A percentile compares a stretch with the other conserved stretches of the same genome.
Evolutionary conservation across 2,888 invertebrate genomes (phyloP).

Genomic region (Parnassius smintheus): DNA sequence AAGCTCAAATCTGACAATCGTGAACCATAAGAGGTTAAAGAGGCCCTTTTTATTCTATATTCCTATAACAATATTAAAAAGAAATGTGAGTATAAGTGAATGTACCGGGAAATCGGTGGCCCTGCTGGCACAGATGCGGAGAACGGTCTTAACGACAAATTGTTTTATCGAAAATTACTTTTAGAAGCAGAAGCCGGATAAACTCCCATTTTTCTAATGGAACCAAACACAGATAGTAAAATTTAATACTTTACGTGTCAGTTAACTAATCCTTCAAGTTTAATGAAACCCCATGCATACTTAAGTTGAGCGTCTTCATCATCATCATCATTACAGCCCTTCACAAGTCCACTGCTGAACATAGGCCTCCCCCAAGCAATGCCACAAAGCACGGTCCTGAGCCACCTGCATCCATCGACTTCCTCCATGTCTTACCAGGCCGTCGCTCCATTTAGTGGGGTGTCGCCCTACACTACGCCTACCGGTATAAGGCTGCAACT

Average conservation of each 20-base stretch:
- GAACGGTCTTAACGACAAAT: conserved; percentile 72
- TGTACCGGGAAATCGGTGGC: conserved; percentile 29
- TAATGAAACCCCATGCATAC: conserved; percentile 22
- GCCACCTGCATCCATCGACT: no score
- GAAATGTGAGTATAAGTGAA: conserved; percentile 28
- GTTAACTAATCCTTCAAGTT: neutral
- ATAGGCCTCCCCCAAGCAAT: no score
- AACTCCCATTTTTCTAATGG: conserved; percentile 40
- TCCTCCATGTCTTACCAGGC: no score
- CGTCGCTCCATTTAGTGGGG: no score
- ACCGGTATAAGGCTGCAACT: no score
- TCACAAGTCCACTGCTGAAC: no score
- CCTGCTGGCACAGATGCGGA: conserved; percentile 64
- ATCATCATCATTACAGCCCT: no score
- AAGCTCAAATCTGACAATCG: no score
- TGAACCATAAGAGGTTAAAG: neutral
- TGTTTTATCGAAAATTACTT: conserved; percentile 80
- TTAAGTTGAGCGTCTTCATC: conserved; percentile 7
- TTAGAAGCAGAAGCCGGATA: conserved; percentile 34
- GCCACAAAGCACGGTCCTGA: no score
- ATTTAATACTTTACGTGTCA: no score
- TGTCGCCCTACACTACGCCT: no score
- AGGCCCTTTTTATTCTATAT: conserved; percentile 15
- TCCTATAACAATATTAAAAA: conserved; percentile 31
- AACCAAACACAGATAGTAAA: conserved; percentile 17